Base-by-base conservation (phyloP, 1,140 invertebrate genomes). In the Atta colombica region DNA sequence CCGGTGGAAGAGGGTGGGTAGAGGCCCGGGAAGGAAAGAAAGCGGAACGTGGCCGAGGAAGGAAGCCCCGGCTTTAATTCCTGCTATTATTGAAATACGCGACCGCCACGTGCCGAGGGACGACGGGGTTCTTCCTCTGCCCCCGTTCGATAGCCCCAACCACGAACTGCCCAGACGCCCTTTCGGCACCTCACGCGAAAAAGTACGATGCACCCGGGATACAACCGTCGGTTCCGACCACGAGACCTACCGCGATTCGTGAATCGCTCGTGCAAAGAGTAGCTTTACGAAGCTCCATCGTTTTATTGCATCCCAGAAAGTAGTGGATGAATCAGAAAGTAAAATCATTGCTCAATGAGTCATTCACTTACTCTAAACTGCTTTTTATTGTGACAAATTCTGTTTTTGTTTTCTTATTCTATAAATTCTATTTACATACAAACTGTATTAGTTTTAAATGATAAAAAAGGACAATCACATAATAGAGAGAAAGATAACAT, bases 1-100 rank as follows among this genome's bases (percentile, higher is more conserved):
- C 49, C 39, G 53, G 16, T 63, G 77, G 61, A 28, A 63, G 77
- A 80, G 53, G 65, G 86, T 8, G 60, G 84, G 88, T 86, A 89
- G 90, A 87, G 77, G 75, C 7, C 39, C 45, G 69, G 80, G 66
- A 81, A 66, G 71, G 88, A 90, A 90, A 90, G 89, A 88, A 90
- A 90, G 87, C 80, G 89, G 86, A 88, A 85, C 86, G 89, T 85
- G 86, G 65, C 31, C 58, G 75, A 25, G 60, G 53, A 86, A 85
- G 66, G 75, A 88, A 81, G 66, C 88, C 63, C 72, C 77, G 82
- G 80, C 90, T 93, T 93, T 93, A 93, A 93, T 93, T 93, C 89
- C 91, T 91, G 85, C 91, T 93, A 93, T 94, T 94, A 93, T 93
- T 91, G 88, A 91, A 88, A 90, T 91, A 91, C 89, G 85, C 86